phyloP scores from a whole-genome alignment of 1,140 invertebrate species.

The Ridgeia piscesae region DNA sequence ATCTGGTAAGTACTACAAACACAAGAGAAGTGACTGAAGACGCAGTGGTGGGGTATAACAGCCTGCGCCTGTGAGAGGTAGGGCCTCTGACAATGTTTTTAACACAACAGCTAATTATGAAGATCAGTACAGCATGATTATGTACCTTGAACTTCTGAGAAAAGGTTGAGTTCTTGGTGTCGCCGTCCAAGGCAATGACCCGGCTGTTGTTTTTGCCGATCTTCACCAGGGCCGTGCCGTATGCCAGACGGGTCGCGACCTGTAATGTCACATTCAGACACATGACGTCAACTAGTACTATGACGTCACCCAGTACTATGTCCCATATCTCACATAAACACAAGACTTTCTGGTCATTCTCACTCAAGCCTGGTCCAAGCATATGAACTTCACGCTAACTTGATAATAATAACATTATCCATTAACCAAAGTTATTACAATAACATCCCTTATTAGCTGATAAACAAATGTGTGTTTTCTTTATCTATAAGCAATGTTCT shows the following conservation, averaged over 20 bases:
- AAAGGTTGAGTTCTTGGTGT: conserved; percentile 98
- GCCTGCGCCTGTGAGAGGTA: too few species aligned
- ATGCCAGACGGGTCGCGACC: conserved; percentile 91
- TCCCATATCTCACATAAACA: neutral
- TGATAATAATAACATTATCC: neutral
- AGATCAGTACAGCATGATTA: neutral
- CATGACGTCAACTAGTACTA: neutral
- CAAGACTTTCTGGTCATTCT: neutral
- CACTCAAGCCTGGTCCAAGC: neutral
- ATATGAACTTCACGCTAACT: neutral
- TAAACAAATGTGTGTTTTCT: neutral
- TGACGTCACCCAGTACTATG: too few species aligned
- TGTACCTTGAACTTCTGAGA: conserved; percentile 82
- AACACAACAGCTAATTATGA: neutral
- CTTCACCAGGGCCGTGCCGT: conserved; percentile 91
- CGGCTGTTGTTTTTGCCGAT: conserved; percentile 77
- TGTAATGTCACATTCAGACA: neutral
- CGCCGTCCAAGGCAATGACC: conserved; percentile 90
- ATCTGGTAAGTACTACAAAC: too few species aligned
- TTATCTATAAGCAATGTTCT: neutral
- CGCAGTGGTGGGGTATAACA: too few species aligned
- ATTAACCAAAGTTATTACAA: too few species aligned
- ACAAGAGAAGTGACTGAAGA: too few species aligned
- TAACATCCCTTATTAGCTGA: neutral
- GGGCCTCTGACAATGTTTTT: neutral